Evolutionary conservation across 37 sponge, comb jelly and placozoan genomes (phyloP).

Genomic region (Haliclona indistincta): DNA sequence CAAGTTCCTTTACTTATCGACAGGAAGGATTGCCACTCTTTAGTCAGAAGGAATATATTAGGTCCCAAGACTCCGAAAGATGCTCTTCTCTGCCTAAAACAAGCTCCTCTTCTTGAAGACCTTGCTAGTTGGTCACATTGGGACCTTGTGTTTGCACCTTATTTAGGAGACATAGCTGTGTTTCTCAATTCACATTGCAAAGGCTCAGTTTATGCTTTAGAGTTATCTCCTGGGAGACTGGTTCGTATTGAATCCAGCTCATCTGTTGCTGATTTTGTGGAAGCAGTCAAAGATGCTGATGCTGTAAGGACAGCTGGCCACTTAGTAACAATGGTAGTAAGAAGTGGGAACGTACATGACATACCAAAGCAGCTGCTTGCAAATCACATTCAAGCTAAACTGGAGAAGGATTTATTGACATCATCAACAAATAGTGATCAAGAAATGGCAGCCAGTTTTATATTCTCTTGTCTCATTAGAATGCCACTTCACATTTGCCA

Average conservation of each 20-base stretch:
- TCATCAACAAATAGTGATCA: not conserved
- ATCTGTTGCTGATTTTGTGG: conserved; percentile 29
- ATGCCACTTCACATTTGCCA: conserved; percentile 45
- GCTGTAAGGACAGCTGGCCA: conserved; percentile 25
- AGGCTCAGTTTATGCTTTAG: conserved; percentile 16
- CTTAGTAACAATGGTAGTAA: conserved; percentile 46
- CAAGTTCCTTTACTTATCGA: conserved; percentile 29
- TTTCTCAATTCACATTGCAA: conserved; percentile 9
- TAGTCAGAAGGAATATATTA: conserved; percentile 20
- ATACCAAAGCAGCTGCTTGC: conserved; percentile 30
- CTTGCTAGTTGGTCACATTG: conserved; percentile 60
- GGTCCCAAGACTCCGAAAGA: conserved; percentile 43
- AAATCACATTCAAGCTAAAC: conserved; percentile 24
- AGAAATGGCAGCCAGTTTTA: conserved; percentile 20
- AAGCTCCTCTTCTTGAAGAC: conserved; percentile 55
- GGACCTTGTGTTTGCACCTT: conserved; percentile 50
- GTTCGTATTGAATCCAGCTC: conserved; percentile 28
- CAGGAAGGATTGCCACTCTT: not conserved
- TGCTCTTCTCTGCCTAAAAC: conserved; percentile 20
- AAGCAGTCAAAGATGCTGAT: conserved; percentile 31
- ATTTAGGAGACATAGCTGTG: conserved; percentile 27
- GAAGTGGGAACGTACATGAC: conserved; percentile 27
- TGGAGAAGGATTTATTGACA: conserved; percentile 19
- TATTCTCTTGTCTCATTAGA: conserved; percentile 36
- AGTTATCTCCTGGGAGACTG: conserved; percentile 29